Base-by-base conservation (phyloP, 2,888 invertebrate species). In the Andrena bicolor region DNA sequence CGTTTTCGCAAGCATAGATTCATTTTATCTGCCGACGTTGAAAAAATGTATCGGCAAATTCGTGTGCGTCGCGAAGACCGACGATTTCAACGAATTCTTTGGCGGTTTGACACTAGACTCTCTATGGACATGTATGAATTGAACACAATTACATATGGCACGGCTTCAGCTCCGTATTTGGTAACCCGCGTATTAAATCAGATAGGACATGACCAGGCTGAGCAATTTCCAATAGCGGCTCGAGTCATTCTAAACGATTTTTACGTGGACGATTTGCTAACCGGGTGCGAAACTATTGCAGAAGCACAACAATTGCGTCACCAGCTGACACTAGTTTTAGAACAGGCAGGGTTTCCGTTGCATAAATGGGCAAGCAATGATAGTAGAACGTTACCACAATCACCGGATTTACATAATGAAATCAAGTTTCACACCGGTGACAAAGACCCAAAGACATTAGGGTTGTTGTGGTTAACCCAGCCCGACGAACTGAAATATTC, bases 211-310 rank as follows among this genome's bases (percentile, higher is more conserved):
- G 49, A 71, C 16, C 10, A 16, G 30, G 30, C 56, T 26, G 0
- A 28, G 4, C 30, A 2, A 16, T 49, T 0, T 30, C 61, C 60
- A 0, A 16, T n/a, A 8, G 60, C 30, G 4, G 58, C 41, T 48
- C 26, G 2, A 7, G 61, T n/a, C 7, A 71, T 71, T 16, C 1
- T 49, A 0, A 7, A 49, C 7, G 71, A 71, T 28, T 71, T 71
- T 30, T 71, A 71, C 28, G 61, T 71, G n/a, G 71, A 61, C 16
- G 71, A 71, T 7, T 53, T 71, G 20, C 13, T 71, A 5, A 71
- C 71, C 1, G 71, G 71, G 1, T 32, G 35, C 63, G 63, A 65
- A 2, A 61, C 61, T n/a, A 7, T 32, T 2, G 20, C n/a, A 16
- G n/a, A 61, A 20, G 32, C 61, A 6, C 16, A 2, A 2, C 16